phyloP scores from a whole-genome alignment of 2,113 vertebrate species.

The Montifringilla adamsi region DNA sequence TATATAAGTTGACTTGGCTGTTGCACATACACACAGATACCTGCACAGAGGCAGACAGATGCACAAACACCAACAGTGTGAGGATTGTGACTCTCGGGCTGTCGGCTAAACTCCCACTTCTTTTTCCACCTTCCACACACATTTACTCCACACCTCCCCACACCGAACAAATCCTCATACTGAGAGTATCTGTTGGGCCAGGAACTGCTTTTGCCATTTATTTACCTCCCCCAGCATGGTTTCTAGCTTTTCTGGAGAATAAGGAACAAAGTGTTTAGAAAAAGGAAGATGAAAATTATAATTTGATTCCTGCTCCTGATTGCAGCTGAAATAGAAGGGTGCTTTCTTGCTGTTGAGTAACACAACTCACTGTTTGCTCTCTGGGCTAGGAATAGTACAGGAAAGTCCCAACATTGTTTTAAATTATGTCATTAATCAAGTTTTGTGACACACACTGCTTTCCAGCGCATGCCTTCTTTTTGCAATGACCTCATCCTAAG shows the following conservation, averaged over 20 bases:
- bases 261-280: not conserved
- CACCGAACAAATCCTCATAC: not conserved
- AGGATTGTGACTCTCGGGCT: not conserved
- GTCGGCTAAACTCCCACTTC: not conserved
- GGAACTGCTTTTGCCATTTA: not conserved
- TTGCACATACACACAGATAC: not conserved
- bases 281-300: not conserved
- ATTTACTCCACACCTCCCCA: not conserved
- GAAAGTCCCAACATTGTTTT: constrained; percentile 44
- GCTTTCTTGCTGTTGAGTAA: constrained; percentile 9
- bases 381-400: not conserved
- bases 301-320: not conserved
- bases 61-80: not conserved
- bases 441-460: not conserved
- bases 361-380: not conserved
- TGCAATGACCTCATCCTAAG: constrained; percentile 22
- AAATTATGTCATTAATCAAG: constrained; percentile 45
- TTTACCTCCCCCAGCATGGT: not conserved
- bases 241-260: not conserved
- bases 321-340: not conserved
- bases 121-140: not conserved
- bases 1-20: not conserved
- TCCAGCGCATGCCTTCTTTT: not conserved
- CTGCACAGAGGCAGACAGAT: not conserved
- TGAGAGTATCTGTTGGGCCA: not conserved